These are phyloP conservation scores for Sebastes iracundus DNA, from an alignment of 2,797 vertebrate genomes.

Conservation along the genomic window DNA sequence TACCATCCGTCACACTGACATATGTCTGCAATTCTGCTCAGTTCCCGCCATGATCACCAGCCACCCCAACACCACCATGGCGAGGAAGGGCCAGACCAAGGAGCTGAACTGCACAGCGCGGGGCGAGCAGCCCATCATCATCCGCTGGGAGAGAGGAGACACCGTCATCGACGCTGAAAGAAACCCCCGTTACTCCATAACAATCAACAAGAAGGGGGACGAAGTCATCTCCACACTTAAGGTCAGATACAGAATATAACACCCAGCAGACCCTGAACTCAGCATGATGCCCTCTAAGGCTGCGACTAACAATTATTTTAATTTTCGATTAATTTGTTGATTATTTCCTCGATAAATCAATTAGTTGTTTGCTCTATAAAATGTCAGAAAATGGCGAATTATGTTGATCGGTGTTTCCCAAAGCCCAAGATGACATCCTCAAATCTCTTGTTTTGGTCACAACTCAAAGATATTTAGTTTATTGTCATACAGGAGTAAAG, in stretches of 20 bases:
- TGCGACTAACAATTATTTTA: too few species aligned
- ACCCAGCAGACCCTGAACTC: not conserved
- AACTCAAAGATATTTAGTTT: too few species aligned
- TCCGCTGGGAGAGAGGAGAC: slow-evolving; percentile 98
- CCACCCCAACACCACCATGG: slow-evolving; percentile 96
- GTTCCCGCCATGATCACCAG: slow-evolving; percentile 99
- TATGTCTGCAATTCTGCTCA: slow-evolving; percentile 68
- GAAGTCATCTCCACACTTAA: slow-evolving; percentile 96
- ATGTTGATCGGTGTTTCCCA: too few species aligned
- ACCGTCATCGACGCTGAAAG: slow-evolving; percentile 97
- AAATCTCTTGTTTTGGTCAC: too few species aligned
- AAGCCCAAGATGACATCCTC: too few species aligned
- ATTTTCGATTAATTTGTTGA: too few species aligned
- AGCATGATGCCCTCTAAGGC: not conserved
- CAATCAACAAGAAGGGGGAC: slow-evolving; percentile 94
- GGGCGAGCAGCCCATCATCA: slow-evolving; percentile 97
- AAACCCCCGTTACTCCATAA: slow-evolving; percentile 94
- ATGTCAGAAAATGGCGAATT: too few species aligned
- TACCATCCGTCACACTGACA: slow-evolving; percentile 59
- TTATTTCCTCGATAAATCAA: too few species aligned
- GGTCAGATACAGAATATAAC: slow-evolving; percentile 77
- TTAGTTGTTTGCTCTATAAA: too few species aligned
- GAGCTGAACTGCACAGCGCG: slow-evolving; percentile 96
- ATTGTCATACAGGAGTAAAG: too few species aligned
- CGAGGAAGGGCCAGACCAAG: slow-evolving; percentile 96